Evolutionary conservation across 2,113 vertebrate genomes (phyloP), one percentile per base, ranked within the genome.

Genomic region (Lasiurus borealis): DNA sequence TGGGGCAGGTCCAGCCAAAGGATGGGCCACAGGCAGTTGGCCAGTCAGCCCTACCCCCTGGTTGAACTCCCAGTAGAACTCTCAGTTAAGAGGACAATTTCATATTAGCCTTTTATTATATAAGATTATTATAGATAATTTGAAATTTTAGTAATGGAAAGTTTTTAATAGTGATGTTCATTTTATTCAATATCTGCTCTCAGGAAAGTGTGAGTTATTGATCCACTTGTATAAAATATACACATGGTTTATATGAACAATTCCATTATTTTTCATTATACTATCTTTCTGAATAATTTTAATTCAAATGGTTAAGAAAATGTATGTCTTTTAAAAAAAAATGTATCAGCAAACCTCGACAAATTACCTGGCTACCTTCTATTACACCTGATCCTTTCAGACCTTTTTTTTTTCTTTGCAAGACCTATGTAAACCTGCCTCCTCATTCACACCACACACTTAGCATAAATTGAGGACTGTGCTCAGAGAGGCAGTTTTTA

Each of bases 281-380:
- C 25, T 86, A 95, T 52, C n/a, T 83, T 82, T 46, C 68, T 87
- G 19, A 1, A 3, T 62, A 52, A 92, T 68, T 73, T 88, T 92
- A 85, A 81, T 88, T 85, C 82, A 94, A 71, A 86, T 34, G 50
- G 6, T 48, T 82, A 73, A 90, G 46, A 95, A 88, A 90, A 76
- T 4, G 1, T 19, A 75, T 23, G 76, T 57, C 18, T 40, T 95
- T 83, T 91, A 76, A 68, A 87, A 44, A 44, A 95, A 85, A 92
- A 92, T 8, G 1, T 18, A 81, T 34, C 18, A 25, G 31, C 25
- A 92, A 29, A 83, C 16, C 8, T 46, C 50, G 25, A 77, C 1
- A 7, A 93, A 92, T 27, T 59, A 75, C 16, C 36, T 77, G 29
- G 54, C 69, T 68, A 68, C 29, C 44, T 85, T 75, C 81, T 73